Percentiles rank a stretch among this genome's conserved stretches.
phyloP scores from a whole-genome alignment of 1,140 invertebrate genomes.

The Drosophila willistoni region DNA sequence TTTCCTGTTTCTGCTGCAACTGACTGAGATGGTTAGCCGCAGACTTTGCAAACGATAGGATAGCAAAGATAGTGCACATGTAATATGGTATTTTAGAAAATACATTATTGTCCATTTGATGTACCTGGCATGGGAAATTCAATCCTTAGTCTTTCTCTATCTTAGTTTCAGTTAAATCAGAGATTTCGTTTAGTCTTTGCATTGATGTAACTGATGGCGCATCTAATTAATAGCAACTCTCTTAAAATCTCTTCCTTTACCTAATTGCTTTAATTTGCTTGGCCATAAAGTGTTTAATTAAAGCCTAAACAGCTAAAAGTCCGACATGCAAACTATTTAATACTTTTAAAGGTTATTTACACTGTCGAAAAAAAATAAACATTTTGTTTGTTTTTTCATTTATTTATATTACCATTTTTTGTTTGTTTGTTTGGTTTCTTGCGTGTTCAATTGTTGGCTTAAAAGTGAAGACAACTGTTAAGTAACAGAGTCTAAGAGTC shows the following conservation, averaged over 20 bases:
- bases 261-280: background rate
- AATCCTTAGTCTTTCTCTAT: too few species aligned
- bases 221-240: background rate
- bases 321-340: conserved; percentile 6
- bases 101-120: background rate
- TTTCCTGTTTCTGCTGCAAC: background rate
- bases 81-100: background rate
- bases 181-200: too few species aligned
- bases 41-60: background rate
- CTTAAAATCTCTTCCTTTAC: background rate
- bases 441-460: conserved; percentile 22
- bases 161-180: too few species aligned
- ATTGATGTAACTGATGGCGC: background rate
- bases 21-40: background rate
- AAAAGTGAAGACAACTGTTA: conserved; percentile 27
- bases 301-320: background rate
- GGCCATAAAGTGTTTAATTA: background rate
- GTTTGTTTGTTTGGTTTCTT: conserved; percentile 6
- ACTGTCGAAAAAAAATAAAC: conserved; percentile 7
- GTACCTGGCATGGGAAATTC: background rate
- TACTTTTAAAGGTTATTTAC: conserved; percentile 8
- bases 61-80: background rate
- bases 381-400: background rate
- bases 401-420: background rate
- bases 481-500: conserved; percentile 19